These are phyloP conservation scores for Macroglossus sobrinus DNA, from an alignment of 2,113 vertebrate genomes.

Conservation along the genomic window DNA sequence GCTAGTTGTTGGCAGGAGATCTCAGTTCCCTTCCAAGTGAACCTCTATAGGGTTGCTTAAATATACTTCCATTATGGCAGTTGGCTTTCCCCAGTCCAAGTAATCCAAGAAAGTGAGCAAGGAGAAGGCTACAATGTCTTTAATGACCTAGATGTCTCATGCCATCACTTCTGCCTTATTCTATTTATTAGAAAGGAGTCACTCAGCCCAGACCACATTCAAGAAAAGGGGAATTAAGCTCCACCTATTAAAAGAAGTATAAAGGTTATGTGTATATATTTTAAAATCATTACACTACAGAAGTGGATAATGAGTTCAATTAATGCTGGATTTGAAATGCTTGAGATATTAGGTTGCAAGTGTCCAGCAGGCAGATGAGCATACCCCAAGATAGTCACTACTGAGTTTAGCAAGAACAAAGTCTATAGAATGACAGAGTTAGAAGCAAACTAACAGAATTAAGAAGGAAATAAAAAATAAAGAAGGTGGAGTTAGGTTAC, in stretches of 20 bases:
- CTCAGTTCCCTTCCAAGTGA: background rate
- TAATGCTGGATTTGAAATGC: background rate
- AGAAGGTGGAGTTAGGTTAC: background rate
- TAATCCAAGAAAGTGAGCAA: background rate
- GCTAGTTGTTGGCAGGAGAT: background rate
- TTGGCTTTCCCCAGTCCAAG: background rate
- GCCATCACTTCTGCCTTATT: background rate
- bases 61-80: background rate
- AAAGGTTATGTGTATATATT: background rate
- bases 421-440: background rate
- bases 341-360: background rate
- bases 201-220: background rate
- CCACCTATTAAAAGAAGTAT: background rate
- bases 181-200: background rate
- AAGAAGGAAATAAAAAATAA: background rate
- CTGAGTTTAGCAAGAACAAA: background rate
- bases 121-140: background rate
- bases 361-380: background rate
- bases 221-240: background rate
- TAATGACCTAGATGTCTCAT: background rate
- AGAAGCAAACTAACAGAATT: background rate
- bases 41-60: background rate
- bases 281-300: background rate
- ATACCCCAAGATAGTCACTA: background rate
- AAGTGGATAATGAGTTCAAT: background rate